Percentiles rank a stretch among this genome's conserved stretches.
These are phyloP conservation scores for Coregonus clupeaformis DNA, from an alignment of 2,113 vertebrate genomes.

Conservation along the genomic window DNA sequence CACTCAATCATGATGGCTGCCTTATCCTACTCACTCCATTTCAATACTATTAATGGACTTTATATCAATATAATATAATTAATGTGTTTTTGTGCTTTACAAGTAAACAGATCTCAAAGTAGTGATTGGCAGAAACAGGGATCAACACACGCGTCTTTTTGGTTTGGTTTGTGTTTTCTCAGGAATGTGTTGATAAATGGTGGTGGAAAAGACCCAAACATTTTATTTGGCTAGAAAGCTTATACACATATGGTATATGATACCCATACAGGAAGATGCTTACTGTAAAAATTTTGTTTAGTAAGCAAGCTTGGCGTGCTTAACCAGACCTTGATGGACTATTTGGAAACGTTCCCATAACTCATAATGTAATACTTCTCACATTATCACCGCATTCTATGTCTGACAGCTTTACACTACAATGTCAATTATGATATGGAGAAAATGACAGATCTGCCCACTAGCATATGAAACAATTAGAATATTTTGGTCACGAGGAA, in stretches of 20 bases:
- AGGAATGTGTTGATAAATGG: background rate
- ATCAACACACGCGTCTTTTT: background rate
- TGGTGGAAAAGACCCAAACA: background rate
- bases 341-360: slow-evolving; percentile 49
- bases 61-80: slow-evolving; percentile 42
- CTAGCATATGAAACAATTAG: slow-evolving; percentile 45
- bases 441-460: slow-evolving; percentile 45
- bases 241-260: background rate
- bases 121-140: background rate
- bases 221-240: background rate
- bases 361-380: slow-evolving; percentile 43
- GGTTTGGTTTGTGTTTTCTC: background rate
- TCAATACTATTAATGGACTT: slow-evolving; percentile 46
- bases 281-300: too few relatives aligned
- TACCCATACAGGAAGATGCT: too few relatives aligned
- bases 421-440: slow-evolving; percentile 53
- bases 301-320: too few relatives aligned
- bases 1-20: slow-evolving; percentile 51
- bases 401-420: slow-evolving; percentile 54
- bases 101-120: background rate
- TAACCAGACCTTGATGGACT: slow-evolving; percentile 6
- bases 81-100: slow-evolving; percentile 5
- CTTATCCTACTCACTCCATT: slow-evolving; percentile 34
- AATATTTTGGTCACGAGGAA: slow-evolving; percentile 43
- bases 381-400: slow-evolving; percentile 50